Conservation (phyloP, 2,888 invertebrate genomes). For the Tenodera sinensis region DNA sequence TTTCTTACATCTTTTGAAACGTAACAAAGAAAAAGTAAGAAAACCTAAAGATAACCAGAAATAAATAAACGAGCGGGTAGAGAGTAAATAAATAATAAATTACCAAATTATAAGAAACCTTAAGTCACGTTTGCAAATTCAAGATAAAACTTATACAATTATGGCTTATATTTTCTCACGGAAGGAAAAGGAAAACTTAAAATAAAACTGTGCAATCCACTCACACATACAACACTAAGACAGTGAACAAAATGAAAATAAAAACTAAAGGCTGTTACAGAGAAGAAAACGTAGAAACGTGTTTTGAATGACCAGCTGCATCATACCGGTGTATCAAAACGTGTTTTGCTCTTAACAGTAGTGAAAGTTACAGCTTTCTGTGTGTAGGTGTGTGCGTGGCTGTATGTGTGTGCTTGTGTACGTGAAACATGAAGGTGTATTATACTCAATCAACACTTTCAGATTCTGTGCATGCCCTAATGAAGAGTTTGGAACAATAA, state of each 20-base stretch:
- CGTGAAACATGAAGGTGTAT: constrained; percentile 26
- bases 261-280: background rate
- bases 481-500: constrained; percentile 19
- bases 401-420: background rate
- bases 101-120: background rate
- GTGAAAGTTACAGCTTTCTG: background rate
- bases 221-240: background rate
- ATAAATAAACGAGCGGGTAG: constrained; percentile 52
- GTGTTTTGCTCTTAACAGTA: background rate
- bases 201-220: background rate
- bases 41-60: constrained; percentile 39
- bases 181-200: background rate
- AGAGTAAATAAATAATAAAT: constrained; percentile 41
- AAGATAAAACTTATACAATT: background rate
- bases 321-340: background rate
- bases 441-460: constrained; percentile 36
- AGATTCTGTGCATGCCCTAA: constrained; percentile 41
- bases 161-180: background rate
- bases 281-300: background rate
- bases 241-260: background rate
- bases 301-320: background rate
- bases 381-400: no score
- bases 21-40: constrained; percentile 25
- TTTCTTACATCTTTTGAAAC: background rate
- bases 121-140: background rate